A percentile compares a stretch with the other conserved stretches of the same genome.
These are phyloP conservation scores for Scomberomorus guttatus DNA, from an alignment of 2,797 vertebrate genomes.

Conservation along the genomic window DNA sequence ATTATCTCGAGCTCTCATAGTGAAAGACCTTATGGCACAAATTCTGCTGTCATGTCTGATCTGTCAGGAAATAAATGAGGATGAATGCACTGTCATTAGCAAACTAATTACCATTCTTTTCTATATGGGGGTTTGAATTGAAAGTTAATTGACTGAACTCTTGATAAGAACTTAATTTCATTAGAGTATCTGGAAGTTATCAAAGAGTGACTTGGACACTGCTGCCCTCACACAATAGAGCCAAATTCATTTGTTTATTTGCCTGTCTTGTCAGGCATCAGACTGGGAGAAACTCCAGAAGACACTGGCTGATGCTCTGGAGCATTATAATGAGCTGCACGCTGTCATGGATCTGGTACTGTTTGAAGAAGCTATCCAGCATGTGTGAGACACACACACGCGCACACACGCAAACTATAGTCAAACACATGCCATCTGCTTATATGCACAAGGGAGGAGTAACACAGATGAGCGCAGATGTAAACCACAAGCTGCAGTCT, in stretches of 20 bases:
- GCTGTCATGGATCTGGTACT: conserved; percentile 85
- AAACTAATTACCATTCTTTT: conserved; percentile 59
- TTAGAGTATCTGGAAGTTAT: conserved; percentile 38
- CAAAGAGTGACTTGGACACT: conserved; percentile 10
- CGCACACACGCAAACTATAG: background rate
- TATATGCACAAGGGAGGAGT: conserved; percentile 14
- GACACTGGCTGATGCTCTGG: conserved; percentile 89
- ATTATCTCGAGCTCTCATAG: conserved; percentile 43
- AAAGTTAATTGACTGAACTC: conserved; percentile 57
- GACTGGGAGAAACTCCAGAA: conserved; percentile 93
- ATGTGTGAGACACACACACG: conserved; percentile 71
- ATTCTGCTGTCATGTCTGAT: conserved; percentile 58
- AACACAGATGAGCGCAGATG: conserved; percentile 30
- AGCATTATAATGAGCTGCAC: conserved; percentile 88
- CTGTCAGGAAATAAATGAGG: conserved; percentile 55
- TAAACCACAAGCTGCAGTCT: conserved; percentile 13
- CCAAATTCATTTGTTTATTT: conserved; percentile 45
- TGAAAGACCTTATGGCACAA: conserved; percentile 34
- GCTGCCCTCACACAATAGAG: conserved; percentile 14
- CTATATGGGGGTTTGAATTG: conserved; percentile 34
- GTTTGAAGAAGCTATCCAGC: conserved; percentile 86
- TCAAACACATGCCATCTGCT: conserved; percentile 12
- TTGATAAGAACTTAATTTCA: conserved; percentile 56
- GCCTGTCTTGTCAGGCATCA: conserved; percentile 75
- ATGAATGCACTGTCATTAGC: conserved; percentile 57